Conservation (phyloP, 1,140 invertebrate species). For the Camponotus floridanus region DNA sequence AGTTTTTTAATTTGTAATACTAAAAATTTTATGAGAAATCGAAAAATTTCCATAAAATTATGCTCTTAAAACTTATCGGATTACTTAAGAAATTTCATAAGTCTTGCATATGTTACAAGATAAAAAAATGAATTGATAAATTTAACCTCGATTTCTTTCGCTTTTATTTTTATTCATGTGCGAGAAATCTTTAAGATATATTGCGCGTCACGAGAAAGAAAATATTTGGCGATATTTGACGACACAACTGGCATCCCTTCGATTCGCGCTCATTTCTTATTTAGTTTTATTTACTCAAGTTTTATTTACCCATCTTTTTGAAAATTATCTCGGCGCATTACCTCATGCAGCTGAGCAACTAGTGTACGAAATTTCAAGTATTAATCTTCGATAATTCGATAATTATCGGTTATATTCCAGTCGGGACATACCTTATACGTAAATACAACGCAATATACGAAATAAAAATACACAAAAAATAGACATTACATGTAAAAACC, state of each 20-base stretch:
- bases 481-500: not conserved
- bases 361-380: not conserved
- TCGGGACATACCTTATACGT: not conserved
- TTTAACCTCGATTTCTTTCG: not conserved
- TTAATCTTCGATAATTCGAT: slow-evolving; percentile 36
- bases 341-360: slow-evolving; percentile 36
- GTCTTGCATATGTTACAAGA: not conserved
- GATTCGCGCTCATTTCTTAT: slow-evolving; percentile 32
- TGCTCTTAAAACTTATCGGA: not conserved
- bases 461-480: not conserved
- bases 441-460: not conserved
- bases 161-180: slow-evolving; percentile 23
- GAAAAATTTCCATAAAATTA: not conserved
- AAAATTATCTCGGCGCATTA: slow-evolving; percentile 14
- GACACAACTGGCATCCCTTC: slow-evolving; percentile 15
- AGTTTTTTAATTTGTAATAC: not conserved
- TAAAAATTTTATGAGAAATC: not conserved
- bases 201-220: slow-evolving; percentile 20
- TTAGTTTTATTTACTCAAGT: slow-evolving; percentile 55
- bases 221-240: slow-evolving; percentile 26
- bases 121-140: slow-evolving; percentile 21
- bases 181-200: not conserved
- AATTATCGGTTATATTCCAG: slow-evolving; percentile 28
- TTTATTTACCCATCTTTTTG: slow-evolving; percentile 1
- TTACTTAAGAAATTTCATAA: slow-evolving; percentile 15